Conservation (phyloP, 2,797 vertebrate genomes). For the Propithecus deckenii region DNA sequence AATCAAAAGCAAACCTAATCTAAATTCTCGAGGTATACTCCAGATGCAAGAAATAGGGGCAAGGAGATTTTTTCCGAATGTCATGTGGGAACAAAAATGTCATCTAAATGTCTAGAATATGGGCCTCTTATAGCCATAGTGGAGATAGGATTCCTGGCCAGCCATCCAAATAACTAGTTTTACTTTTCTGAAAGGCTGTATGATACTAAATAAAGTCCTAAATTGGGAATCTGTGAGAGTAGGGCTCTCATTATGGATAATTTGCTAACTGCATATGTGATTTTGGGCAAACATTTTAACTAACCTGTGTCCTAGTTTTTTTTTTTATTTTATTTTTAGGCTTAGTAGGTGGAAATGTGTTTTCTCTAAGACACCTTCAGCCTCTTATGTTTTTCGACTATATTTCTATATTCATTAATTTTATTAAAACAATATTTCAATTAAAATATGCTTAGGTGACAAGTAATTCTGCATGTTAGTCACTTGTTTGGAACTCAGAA, state of each 20-base stretch:
- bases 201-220: neutral
- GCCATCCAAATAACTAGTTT: neutral
- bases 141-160: neutral
- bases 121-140: neutral
- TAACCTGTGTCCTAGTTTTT: neutral
- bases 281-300: neutral
- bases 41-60: neutral
- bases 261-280: neutral
- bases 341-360: neutral
- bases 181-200: neutral
- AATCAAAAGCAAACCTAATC: conserved; percentile 5
- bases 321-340: neutral
- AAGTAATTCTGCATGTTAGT: neutral
- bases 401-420: neutral
- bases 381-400: neutral
- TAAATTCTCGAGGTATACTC: neutral
- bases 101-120: neutral
- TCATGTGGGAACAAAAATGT: neutral
- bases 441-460: neutral
- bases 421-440: neutral
- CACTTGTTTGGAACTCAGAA: neutral
- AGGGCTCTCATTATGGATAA: neutral
- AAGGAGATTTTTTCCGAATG: neutral
- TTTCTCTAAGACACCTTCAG: neutral
- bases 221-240: neutral